Conservation (phyloP, 1,140 invertebrate species). For the Brachionus sp. region DNA sequence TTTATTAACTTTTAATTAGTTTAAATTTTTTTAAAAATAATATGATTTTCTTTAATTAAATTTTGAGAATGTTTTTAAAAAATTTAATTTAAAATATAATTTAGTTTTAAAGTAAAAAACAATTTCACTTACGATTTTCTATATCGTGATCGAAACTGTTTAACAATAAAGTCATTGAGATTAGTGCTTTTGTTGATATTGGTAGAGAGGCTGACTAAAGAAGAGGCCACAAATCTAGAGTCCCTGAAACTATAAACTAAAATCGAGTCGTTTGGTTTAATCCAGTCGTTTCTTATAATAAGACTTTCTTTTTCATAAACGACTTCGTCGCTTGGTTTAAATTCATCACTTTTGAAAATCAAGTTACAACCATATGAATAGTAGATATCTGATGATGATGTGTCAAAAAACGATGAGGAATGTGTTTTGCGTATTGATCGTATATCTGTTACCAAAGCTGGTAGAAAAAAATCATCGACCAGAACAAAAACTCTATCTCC, state of each 20-base stretch:
- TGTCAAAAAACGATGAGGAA: background rate
- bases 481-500: background rate
- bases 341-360: background rate
- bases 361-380: background rate
- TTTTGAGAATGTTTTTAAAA: too few relatives aligned
- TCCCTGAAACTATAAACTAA: background rate
- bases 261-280: background rate
- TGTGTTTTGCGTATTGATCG: background rate
- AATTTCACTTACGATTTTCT: background rate
- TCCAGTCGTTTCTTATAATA: background rate
- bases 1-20: too few relatives aligned
- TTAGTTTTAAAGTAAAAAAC: too few relatives aligned
- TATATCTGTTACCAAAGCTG: background rate
- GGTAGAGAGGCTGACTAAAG: background rate
- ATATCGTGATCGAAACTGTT: background rate
- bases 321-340: background rate
- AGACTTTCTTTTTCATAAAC: background rate
- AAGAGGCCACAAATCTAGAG: background rate
- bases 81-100: too few relatives aligned
- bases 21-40: too few relatives aligned
- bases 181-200: background rate
- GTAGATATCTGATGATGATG: background rate
- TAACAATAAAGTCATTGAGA: background rate
- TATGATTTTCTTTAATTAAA: too few relatives aligned
- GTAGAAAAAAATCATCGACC: background rate